A percentile compares a stretch with the other conserved stretches of the same genome.
Evolutionary conservation across 2,888 invertebrate genomes (phyloP).

Genomic region (Stegophylla sp.): DNA sequence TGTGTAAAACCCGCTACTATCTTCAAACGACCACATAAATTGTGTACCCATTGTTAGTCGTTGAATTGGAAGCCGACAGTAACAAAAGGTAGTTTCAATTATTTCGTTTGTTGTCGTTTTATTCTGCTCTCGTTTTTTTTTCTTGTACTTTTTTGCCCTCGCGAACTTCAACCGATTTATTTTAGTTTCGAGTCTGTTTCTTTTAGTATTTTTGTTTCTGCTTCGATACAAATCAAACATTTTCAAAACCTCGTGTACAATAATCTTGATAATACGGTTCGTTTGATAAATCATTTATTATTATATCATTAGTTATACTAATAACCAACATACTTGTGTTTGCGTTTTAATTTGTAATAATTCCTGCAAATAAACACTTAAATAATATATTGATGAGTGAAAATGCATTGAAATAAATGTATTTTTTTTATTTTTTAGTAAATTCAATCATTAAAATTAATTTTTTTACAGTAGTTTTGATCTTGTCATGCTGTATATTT

Average conservation of each 20-base stretch:
- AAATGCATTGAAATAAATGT: too few relatives aligned
- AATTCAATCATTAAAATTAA: too few relatives aligned
- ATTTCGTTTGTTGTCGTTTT: slow-evolving; percentile 57
- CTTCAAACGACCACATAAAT: slow-evolving; percentile 58
- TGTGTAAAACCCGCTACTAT: slow-evolving; percentile 56
- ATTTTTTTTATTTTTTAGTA: too few relatives aligned
- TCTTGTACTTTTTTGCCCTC: neutral
- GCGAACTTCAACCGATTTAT: slow-evolving; percentile 25
- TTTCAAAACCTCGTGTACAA: neutral
- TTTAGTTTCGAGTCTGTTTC: slow-evolving; percentile 20
- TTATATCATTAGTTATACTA: too few relatives aligned
- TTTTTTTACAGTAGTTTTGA: too few relatives aligned
- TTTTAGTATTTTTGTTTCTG: slow-evolving; percentile 10
- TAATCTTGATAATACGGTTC: neutral
- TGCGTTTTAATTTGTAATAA: too few relatives aligned
- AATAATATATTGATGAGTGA: too few relatives aligned
- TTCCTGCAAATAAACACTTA: too few relatives aligned
- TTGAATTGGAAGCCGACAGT: slow-evolving; percentile 58
- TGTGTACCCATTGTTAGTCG: slow-evolving; percentile 55
- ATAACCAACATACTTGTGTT: too few relatives aligned
- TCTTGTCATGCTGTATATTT: too few relatives aligned
- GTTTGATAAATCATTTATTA: neutral
- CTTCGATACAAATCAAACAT: slow-evolving; percentile 9
- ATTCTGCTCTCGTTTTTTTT: slow-evolving; percentile 41
- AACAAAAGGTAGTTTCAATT: slow-evolving; percentile 58